Evolutionary conservation across 2,888 invertebrate species (phyloP).

Genomic region (Eupithecia pulchellata): DNA sequence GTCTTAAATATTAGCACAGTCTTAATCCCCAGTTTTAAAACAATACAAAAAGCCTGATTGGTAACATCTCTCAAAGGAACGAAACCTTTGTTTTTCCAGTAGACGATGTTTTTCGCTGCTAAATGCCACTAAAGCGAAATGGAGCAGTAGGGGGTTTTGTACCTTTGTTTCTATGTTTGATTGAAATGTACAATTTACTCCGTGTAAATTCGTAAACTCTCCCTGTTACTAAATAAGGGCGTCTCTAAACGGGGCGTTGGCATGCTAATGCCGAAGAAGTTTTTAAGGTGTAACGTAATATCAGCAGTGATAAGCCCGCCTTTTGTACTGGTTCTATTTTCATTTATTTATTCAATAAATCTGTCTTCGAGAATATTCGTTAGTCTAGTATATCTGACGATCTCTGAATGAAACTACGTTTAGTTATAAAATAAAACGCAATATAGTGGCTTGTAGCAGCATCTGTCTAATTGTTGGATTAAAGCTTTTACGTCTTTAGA

Average conservation of each 20-base stretch:
- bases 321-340: no score
- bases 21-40: slow-evolving; percentile 30
- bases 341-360: no score
- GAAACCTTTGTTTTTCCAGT: slow-evolving; percentile 35
- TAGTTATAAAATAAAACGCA: background rate
- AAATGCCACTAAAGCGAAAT: slow-evolving; percentile 41
- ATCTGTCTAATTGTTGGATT: no score
- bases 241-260: background rate
- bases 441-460: background rate
- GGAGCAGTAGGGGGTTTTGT: slow-evolving; percentile 30
- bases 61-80: slow-evolving; percentile 42
- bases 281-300: background rate
- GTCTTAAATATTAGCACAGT: background rate
- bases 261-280: background rate
- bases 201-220: slow-evolving; percentile 4
- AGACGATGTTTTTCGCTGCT: slow-evolving; percentile 29
- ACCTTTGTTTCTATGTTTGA: slow-evolving; percentile 26
- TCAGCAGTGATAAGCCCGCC: no score
- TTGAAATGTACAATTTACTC: slow-evolving; percentile 29
- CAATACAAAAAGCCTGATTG: slow-evolving; percentile 39
- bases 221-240: background rate
- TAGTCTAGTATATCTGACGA: no score
- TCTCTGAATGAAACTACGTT: no score
- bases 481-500: no score
- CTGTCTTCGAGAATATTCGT: background rate